Base-by-base conservation (phyloP, 2,797 vertebrate genomes). In the Hemitrygon akajei region DNA sequence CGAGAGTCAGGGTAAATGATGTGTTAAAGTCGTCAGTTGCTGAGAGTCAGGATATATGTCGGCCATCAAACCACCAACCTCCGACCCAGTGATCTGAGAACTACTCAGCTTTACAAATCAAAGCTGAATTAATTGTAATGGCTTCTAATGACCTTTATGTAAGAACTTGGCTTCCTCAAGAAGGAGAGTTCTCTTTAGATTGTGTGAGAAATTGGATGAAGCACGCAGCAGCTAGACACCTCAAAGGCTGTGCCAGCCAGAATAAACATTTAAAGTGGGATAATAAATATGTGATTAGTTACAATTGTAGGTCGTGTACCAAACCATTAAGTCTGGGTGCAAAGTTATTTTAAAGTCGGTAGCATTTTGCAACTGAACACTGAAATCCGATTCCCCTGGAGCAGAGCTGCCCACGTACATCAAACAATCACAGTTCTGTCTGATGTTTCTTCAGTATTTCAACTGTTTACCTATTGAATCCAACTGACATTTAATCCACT, bases 401-500 rank as follows among this genome's bases (percentile, higher is more conserved):
- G 86, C 60, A 34, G 16, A 1, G 63, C 60, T 69, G 63, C 63
- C 86, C 86, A 89, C n/a, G 11, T 37, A 69, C n/a, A 89, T 89
- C 86, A 89, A 69, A 89, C 27, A 89, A n/a, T 10, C 60, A 30
- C 86, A 69, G 63, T 87, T 87, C 58, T 66, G 84, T 87, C 84
- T 87, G 58, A 12, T 87, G 84, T 69, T 89, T 37, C 86, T 66
- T 89, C 63, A 89, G 60, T 4, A 37, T 69, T 89, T 34, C 86
- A 37, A 34, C 86, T 25, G 86, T 34, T 89, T 89, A 89, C 20
- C 16, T 89, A 40, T 69, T 69, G 86, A n/a, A 89, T 89, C 63
- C 60, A 69, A 66, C 86, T 89, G 86, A 89, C 63, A 66, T 87
- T 87, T 89, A 89, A 89, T 69, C 60, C 34, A 34, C 63, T 89